Conservation (phyloP, 2,113 vertebrate genomes). For the Acanthochromis polyacanthus region DNA sequence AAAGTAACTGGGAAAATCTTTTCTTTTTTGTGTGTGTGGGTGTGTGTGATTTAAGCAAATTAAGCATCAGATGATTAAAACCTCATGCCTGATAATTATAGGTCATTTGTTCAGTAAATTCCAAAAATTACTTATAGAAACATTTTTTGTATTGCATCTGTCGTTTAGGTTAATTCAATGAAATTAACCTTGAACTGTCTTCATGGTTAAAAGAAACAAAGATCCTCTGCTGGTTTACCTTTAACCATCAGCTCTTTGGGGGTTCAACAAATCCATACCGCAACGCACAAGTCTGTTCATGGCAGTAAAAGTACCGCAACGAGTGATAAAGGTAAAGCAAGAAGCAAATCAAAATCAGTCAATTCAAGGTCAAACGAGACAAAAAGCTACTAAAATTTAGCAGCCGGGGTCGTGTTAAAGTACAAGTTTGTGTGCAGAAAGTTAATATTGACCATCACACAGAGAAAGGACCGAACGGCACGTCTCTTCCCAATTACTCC, state of each 20-base stretch:
- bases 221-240: neutral
- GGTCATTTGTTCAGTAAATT: no score
- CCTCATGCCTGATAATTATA: no score
- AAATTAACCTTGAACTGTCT: neutral
- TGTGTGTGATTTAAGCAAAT: no score
- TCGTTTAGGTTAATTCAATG: no score
- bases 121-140: no score
- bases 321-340: no score
- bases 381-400: conserved; percentile 7
- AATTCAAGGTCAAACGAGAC: conserved; percentile 34
- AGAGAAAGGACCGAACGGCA: conserved; percentile 49
- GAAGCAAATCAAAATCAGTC: conserved; percentile 15
- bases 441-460: conserved; percentile 67
- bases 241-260: neutral
- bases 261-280: no score
- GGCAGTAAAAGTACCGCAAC: neutral
- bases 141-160: no score
- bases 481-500: conserved; percentile 75
- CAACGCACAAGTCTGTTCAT: neutral
- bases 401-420: conserved; percentile 6
- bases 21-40: no score
- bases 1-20: no score
- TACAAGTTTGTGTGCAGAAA: conserved; percentile 57
- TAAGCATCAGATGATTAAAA: no score
- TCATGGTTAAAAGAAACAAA: neutral